Evolutionary conservation across 1,140 invertebrate species (phyloP), one percentile per base, ranked within the genome.

Genomic region (Pemphigus obesinymphae): DNA sequence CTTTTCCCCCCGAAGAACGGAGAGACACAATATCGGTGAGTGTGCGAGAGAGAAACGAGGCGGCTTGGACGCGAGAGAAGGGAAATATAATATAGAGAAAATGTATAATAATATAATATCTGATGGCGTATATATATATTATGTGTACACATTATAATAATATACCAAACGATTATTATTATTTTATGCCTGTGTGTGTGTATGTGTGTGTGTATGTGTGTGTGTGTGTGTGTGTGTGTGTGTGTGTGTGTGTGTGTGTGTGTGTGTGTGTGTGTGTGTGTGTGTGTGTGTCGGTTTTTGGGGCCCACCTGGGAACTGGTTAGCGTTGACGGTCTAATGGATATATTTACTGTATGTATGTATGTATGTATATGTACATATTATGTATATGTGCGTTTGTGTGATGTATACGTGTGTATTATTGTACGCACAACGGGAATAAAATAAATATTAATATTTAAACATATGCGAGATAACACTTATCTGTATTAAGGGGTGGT

Each of bases 261-360:
- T 53, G 20, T 55, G n/a, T 55, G 50, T 55, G 66, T 70, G 75
- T 78, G 20, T 23, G 48, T 50, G 66, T 68, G 10, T 10, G 48
- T 53, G 20, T 55, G n/a, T 55, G 50, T 55, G 66, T 70, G 75
- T 78, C 75, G 34, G 75, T 78, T 78, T 78, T 78, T 61, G 75
- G 75, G 75, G 75, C 75, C 75, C 75, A 78, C 53, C 53, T 78
- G 75, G 75, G 75, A 78, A 78, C 75, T 78, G 75, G 75, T 78
- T 78, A 78, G 75, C 75, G 75, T 58, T 78, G 75, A 78, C 53
- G 75, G 75, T 78, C 75, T 78, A 78, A 78, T 78, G 75, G 75
- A 78, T 78, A 78, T 78, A 61, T 70, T 70, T 61, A 40, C 34
- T 4, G 34, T 61, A 15, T 55, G 20, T 58, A 11, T 58, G 50